Evolutionary conservation across 2,113 vertebrate genomes (phyloP), one percentile per base, ranked within the genome.

Genomic region (Rhodinocichla rosea): DNA sequence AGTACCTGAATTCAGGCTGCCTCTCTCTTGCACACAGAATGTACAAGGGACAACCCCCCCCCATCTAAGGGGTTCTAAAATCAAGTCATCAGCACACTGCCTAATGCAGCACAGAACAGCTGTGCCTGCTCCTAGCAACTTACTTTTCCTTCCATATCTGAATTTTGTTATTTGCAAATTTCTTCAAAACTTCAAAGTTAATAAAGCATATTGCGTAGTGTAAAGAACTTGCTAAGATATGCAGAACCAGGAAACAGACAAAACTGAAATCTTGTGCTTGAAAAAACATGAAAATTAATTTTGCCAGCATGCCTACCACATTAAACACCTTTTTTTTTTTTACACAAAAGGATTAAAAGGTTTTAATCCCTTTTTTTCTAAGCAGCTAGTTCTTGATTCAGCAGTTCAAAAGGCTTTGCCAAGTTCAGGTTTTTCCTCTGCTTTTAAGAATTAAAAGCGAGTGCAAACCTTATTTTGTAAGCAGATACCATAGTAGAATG

Each of bases 251-350:
- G 53, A 95, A 95, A 94, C 81, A 96, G 74, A 69, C 76, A 89
- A 67, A 96, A 83, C 67, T 85, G 73, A 93, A 95, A 94, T 92
- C 80, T 53, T 76, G 68, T 92, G 95, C 94, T 95, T 94, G 92
- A 95, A 96, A 96, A 97, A 96, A 97, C 90, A 96, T 64, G 88
- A 95, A 97, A 95, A 97, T 97, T 97, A 96, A 96, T 97, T 97
- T 96, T 94, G 93, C 70, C 94, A 92, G 95, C 87, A 90, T 94
- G 91, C 77, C 92, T 97, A 93, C 89, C 95, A 97, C 91, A 97
- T 96, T 96, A 95, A 96, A 97, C 85, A 96, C 74, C 37, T 74
- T 84, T 95, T 83, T 82, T 93, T 95, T 83, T 83, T 94, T 55
- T 42, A 81, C 90, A 90, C 85, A 93, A 94, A 97, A 90, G 85